Base-by-base conservation (phyloP, 2,888 invertebrate genomes). In the Protophormia terraenovae region DNA sequence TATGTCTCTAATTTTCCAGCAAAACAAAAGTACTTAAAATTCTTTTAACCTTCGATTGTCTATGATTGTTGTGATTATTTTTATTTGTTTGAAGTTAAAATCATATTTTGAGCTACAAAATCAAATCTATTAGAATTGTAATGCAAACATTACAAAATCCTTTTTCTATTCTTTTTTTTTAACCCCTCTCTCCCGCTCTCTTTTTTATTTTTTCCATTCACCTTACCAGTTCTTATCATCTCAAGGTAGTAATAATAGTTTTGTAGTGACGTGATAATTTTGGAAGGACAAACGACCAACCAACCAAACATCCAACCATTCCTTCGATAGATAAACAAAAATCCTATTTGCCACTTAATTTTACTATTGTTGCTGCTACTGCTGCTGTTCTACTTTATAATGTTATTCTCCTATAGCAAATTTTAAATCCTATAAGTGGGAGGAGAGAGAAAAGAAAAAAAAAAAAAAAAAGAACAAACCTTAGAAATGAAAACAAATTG, bases 251-350 rank as follows among this genome's bases (percentile, higher is more conserved):
- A 66, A 66, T 14, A 75, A 38, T 27, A 50, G 3, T 62, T 64
- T 62, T 14, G 2, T 27, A 27, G 35, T 75, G 75, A 50, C 35
- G 75, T 62, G 47, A 24, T 62, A 58, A 58, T 47, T 8, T 3
- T 55, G 41, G 27, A 72, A 58, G 41, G 72, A 58, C 47, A 45
- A 29, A 27, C 64, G n/a, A n/a, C n/a, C n/a, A n/a, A n/a, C n/a
- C n/a, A n/a, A n/a, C n/a, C n/a, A n/a, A n/a, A n/a, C n/a, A n/a
- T n/a, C n/a, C n/a, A 64, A 64, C 10, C n/a, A 24, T 14, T 35
- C 14, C 16, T 22, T 22, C 6, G 10, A 24, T 35, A 62, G 6
- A 4, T 19, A 3, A 73, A 47, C 22, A 32, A 62, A 35, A 71
- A 6, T 24, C 29, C 4, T 8, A 4, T 72, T 58, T 55, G 12